Base-by-base conservation (phyloP, 2,888 invertebrate genomes). In the Phragmatobia fuliginosa region DNA sequence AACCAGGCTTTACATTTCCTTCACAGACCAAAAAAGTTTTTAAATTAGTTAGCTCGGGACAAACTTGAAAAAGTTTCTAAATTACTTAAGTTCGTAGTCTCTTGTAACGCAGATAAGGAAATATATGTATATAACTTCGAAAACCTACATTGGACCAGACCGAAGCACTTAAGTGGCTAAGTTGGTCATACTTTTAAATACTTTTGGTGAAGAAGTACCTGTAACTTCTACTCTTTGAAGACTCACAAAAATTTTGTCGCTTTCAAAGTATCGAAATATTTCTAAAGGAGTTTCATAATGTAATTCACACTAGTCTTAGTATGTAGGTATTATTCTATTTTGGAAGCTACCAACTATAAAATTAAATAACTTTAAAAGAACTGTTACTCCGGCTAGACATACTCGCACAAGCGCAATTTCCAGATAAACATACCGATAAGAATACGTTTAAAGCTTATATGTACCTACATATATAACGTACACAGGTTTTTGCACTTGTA, bases 61-160 rank as follows among this genome's bases (percentile, higher is more conserved):
- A 68, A 73, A 78, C 70, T 70, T 73, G 62, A 73, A 76, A 79
- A 78, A 72, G 45, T 75, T 78, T 56, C 60, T 66, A 77, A 80
- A 80, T 80, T 78, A 72, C 66, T 66, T 66, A 74, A 80, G 69
- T 80, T 80, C 62, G 74, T 72, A 77, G 71, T 67, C 69, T 80
- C 71, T 62, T 73, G 67, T 71, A 76, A 72, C 61, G 64, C 21
- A 75, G 79, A 80, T 77, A 77, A 80, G 70, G 68, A 67, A 69
- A 73, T 73, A 62, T 58, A 36, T 62, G 45, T 49, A 67, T 75
- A 80, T 65, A 73, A 72, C 78, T 80, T 71, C 58, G 31, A 70
- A 72, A 66, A 74, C 65, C 66, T 74, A 73, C 69, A 71, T 66
- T 67, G 75, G 38, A 69, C 70, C 75, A 41, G 62, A 73, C 74